Percentiles rank a stretch among this genome's conserved stretches.
These are phyloP conservation scores for Arrhopalites spinosus DNA, from an alignment of 2,888 invertebrate genomes.

Conservation along the genomic window DNA sequence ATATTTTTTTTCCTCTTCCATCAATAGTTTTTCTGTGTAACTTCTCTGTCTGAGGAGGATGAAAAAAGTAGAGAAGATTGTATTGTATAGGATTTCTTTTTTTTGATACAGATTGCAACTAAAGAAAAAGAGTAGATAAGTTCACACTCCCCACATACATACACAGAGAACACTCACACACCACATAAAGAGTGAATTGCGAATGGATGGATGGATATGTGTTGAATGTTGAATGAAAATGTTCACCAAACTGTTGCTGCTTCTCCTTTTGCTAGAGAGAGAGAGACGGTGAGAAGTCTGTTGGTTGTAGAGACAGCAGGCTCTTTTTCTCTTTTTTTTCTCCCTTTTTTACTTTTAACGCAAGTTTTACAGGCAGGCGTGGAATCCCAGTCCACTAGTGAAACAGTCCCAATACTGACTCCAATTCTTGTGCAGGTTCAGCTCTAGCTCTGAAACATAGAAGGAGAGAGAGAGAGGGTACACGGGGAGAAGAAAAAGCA, in stretches of 20 bases:
- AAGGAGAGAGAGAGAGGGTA: too few relatives aligned
- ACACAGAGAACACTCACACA: too few relatives aligned
- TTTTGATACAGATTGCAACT: neutral
- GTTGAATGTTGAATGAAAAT: conserved; percentile 37
- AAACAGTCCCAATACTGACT: neutral
- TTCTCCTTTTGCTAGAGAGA: neutral
- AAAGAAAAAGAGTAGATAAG: too few relatives aligned
- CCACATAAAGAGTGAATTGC: conserved; percentile 7
- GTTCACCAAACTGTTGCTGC: conserved; percentile 38
- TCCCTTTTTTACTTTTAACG: neutral
- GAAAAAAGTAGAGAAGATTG: conserved; percentile 4
- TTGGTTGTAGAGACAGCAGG: neutral
- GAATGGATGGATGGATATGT: conserved; percentile 8
- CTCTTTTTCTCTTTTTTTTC: neutral
- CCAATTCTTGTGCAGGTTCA: neutral
- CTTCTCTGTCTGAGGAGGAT: too few relatives aligned
- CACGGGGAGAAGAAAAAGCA: neutral
- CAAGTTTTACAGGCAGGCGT: neutral
- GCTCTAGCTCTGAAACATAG: conserved; percentile 16
- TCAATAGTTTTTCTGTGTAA: too few relatives aligned
- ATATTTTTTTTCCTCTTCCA: too few relatives aligned
- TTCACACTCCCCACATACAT: too few relatives aligned
- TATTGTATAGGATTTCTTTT: neutral
- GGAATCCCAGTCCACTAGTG: too few relatives aligned
- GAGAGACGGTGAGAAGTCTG: neutral